Base-by-base conservation (phyloP, 2,113 vertebrate genomes). In the Erythrolamprus reginae region DNA sequence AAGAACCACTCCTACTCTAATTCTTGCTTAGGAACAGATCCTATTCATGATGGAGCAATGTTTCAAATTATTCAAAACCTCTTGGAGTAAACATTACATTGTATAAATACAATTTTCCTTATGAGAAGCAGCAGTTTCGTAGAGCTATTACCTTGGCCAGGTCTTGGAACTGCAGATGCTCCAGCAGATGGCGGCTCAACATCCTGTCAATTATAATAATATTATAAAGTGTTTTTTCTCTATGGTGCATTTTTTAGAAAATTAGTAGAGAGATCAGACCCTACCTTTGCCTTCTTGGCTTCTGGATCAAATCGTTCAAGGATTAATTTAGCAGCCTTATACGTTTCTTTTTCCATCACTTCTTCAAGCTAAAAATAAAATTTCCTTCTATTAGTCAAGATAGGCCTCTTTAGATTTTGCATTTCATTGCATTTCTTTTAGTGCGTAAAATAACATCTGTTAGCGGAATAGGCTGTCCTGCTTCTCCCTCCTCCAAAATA, bases 311-410 rank as follows among this genome's bases (percentile, higher is more conserved):
- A 99, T 90, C 99, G 98, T 97, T 99, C 99, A 95, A 99, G 97
- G 95, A 99, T 99, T 96, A 99, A 96, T 96, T 99, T 99, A 90
- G 99, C 99, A 65, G 97, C 98, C 96, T 99, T 99, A 92, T 99
- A 99, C 0, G 99, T 99, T 97, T 99, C 99, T 10, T 98, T 99
- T 97, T 99, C 99, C 99, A 99, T 99, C 85, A 99, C 99, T 94
- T 99, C 98, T 95, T 99, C 98, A 96, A 99, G 98, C 99, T 99
- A 94, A 21, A 92, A 97, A 95, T 84, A 95, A 94, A 84, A 93
- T 42, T 77, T 94, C 84, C 84, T 95, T 95, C 89, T 92, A 95
- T 45, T 92, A 61, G 89, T 95, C 93, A 95, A 52, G 0, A 93
- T 1, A 88, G 10, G 65, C 92, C 70, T 93, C 58, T 92, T 92